Percentiles rank a stretch among this genome's conserved stretches.
phyloP scores from a whole-genome alignment of 2,113 vertebrate genomes.

The Amphiprion ocellaris region DNA sequence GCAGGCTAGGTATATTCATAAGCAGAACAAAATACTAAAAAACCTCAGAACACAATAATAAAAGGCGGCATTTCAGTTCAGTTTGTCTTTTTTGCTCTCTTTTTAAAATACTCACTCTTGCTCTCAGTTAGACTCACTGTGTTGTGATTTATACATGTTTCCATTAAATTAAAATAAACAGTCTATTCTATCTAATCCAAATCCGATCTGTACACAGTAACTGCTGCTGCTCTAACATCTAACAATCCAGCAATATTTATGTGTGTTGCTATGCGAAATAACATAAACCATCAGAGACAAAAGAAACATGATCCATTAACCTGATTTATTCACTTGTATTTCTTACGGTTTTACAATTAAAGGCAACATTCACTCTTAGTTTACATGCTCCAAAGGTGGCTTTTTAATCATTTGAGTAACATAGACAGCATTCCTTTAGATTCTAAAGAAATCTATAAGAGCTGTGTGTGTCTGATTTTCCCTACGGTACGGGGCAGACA shows the following conservation, averaged over 20 bases:
- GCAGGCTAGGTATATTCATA: too few species aligned
- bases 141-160: too few species aligned
- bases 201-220: not conserved
- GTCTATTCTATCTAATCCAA: not conserved
- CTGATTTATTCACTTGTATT: too few species aligned
- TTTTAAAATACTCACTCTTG: not conserved
- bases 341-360: not conserved
- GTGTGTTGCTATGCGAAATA: conserved; percentile 5
- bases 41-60: too few species aligned
- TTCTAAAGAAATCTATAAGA: not conserved
- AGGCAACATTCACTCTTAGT: not conserved
- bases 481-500: conserved; percentile 2
- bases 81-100: not conserved
- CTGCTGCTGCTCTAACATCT: not conserved
- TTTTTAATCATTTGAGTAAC: not conserved
- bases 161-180: not conserved
- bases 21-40: too few species aligned
- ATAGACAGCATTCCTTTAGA: not conserved
- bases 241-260: not conserved
- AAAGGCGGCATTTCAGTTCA: too few species aligned
- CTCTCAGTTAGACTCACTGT: too few species aligned
- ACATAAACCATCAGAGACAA: not conserved
- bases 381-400: not conserved
- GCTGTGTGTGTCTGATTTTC: conserved; percentile 11
- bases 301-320: not conserved